Base-by-base conservation (phyloP, 2,888 invertebrate species). In the Polydrusus pterygomalis region DNA sequence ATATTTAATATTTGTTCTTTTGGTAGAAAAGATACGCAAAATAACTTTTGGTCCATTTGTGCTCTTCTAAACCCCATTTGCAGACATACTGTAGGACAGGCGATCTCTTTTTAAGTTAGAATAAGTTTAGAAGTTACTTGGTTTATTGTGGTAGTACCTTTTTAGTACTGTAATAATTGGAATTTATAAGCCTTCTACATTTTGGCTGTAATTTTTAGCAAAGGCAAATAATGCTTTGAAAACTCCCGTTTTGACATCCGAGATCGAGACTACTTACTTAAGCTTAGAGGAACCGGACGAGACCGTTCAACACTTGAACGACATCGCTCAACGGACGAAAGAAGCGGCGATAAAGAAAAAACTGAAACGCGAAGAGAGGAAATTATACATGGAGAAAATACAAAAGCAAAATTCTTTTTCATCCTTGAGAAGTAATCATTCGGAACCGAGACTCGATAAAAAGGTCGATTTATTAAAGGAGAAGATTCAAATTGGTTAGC, bases 391-490 rank as follows among this genome's bases (percentile, higher is more conserved):
- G 13, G 49, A 71, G 30, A 11, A 13, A 62, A 30, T 18, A 17
- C 1, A 62, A 9, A 43, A 18, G 20, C 62, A 47, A 6, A 20
- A 51, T 5, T 63, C 43, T 11, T 45, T 40, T 47, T 18, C 65
- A 8, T 65, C 65, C 0, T 8, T 58, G 30, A 67, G 40, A 47
- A 18, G 30, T 20, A 17, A 17, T 45, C 11, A 40, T n/a, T 43
- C n/a, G 13, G 54, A 20, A 30, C 72, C 72, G 2, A 43, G 58
- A 17, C 17, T 67, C 10, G 72, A 73, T 43, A 73, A 67, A 47
- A 18, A 15, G 0, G 17, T n/a, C 2, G 65, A 65, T 67, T 47
- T 15, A 18, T 11, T 67, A 30, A 47, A 73, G 6, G 72, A 73
- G 56, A 65, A 58, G 18, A 17, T 47, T 13, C 34, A 65, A 67